These are phyloP conservation scores for Canis aureus DNA, from an alignment of 2,113 vertebrate genomes.

Conservation along the genomic window DNA sequence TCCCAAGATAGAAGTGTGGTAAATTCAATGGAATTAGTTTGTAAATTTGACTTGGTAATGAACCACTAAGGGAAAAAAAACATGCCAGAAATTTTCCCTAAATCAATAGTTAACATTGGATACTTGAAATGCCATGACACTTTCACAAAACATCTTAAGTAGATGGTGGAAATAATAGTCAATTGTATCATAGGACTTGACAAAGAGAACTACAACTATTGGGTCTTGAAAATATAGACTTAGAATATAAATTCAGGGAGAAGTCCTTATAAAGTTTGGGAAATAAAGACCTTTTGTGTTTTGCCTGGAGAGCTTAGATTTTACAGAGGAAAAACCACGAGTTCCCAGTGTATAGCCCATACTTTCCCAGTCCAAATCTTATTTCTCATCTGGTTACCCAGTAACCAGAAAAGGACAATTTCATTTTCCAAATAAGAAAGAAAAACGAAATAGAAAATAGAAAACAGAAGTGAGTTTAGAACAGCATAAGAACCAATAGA, in stretches of 20 bases:
- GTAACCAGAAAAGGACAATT: background rate
- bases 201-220: background rate
- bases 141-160: conserved; percentile 50
- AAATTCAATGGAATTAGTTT: conserved; percentile 71
- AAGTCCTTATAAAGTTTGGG: background rate
- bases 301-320: background rate
- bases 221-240: background rate
- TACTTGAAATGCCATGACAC: conserved; percentile 14
- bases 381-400: background rate
- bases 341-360: background rate
- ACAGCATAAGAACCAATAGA: background rate
- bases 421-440: background rate
- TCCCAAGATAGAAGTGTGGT: conserved; percentile 62
- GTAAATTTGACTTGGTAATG: conserved; percentile 77
- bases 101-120: conserved; percentile 47
- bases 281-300: conserved; percentile 19
- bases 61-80: conserved; percentile 1
- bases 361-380: background rate
- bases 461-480: background rate
- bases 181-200: conserved; percentile 36
- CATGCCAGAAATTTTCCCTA: conserved; percentile 43
- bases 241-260: background rate
- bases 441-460: background rate
- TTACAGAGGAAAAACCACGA: background rate
- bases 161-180: conserved; percentile 28